These are phyloP conservation scores for Drosophila sordidula DNA, from an alignment of 2,888 invertebrate genomes.

Conservation along the genomic window DNA sequence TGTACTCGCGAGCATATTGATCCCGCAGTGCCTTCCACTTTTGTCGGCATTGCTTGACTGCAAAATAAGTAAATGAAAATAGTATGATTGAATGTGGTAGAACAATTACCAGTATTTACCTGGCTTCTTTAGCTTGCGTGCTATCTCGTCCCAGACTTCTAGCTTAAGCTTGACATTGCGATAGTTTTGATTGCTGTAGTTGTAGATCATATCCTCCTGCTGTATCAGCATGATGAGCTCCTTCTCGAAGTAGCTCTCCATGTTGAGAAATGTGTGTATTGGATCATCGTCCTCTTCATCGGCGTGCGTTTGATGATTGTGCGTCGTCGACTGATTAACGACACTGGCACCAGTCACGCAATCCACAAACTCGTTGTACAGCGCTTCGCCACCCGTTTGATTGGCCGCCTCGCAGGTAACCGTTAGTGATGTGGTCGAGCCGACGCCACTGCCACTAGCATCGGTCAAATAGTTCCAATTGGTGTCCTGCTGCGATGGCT, in stretches of 20 bases:
- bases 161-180: slow-evolving; percentile 81
- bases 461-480: slow-evolving; percentile 78
- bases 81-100: neutral
- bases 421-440: slow-evolving; percentile 45
- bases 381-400: slow-evolving; percentile 61
- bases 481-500: slow-evolving; percentile 55
- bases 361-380: slow-evolving; percentile 79
- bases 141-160: slow-evolving; percentile 83
- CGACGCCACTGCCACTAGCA: slow-evolving; percentile 50
- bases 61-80: neutral
- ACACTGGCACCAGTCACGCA: slow-evolving; percentile 65
- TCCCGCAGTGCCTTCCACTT: slow-evolving; percentile 84
- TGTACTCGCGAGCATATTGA: slow-evolving; percentile 83
- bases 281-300: slow-evolving; percentile 84
- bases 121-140: slow-evolving; percentile 82
- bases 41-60: slow-evolving; percentile 83
- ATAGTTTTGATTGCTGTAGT: slow-evolving; percentile 79
- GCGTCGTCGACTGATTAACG: slow-evolving; percentile 49
- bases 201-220: slow-evolving; percentile 81
- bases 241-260: slow-evolving; percentile 84
- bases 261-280: slow-evolving; percentile 83
- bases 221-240: slow-evolving; percentile 81
- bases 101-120: slow-evolving; percentile 47
- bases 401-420: slow-evolving; percentile 53
- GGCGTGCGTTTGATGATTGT: slow-evolving; percentile 42